These are phyloP conservation scores for Patiria pectinifera DNA, from an alignment of 53 echinoderm and acorn worm genomes.

Conservation along the genomic window DNA sequence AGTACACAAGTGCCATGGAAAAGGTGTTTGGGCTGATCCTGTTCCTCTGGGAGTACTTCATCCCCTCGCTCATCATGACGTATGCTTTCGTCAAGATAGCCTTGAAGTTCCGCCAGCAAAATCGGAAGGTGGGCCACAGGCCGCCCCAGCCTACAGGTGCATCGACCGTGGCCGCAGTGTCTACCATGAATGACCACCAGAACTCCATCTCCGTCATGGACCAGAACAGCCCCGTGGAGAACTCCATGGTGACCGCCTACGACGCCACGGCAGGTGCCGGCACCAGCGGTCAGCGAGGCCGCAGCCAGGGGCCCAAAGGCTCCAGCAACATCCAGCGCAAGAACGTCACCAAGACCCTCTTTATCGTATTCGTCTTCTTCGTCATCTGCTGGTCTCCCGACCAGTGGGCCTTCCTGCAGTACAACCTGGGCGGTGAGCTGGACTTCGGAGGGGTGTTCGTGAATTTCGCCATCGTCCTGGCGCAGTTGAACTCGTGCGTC, in stretches of 20 bases:
- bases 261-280: conserved; percentile 5
- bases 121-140: conserved; percentile 17
- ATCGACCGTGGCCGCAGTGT: neutral
- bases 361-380: conserved; percentile 77
- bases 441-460: conserved; percentile 60
- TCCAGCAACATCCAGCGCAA: conserved; percentile 56
- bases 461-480: conserved; percentile 62
- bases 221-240: conserved; percentile 36
- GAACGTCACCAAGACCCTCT: conserved; percentile 76
- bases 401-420: conserved; percentile 80
- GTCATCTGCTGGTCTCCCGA: conserved; percentile 85
- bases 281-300: conserved; percentile 15
- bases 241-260: conserved; percentile 9
- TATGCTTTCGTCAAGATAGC: conserved; percentile 71
- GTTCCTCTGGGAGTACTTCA: conserved; percentile 84
- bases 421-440: conserved; percentile 71
- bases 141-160: conserved; percentile 5
- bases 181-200: conserved; percentile 28
- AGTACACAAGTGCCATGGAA: conserved; percentile 15
- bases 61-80: conserved; percentile 79
- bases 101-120: conserved; percentile 49
- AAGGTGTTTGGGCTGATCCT: conserved; percentile 66
- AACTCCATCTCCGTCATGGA: conserved; percentile 38
- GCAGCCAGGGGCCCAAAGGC: conserved; percentile 19
- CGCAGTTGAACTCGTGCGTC: conserved; percentile 69